These are phyloP conservation scores for Lophius americanus DNA, from an alignment of 2,797 vertebrate species.

Conservation along the genomic window DNA sequence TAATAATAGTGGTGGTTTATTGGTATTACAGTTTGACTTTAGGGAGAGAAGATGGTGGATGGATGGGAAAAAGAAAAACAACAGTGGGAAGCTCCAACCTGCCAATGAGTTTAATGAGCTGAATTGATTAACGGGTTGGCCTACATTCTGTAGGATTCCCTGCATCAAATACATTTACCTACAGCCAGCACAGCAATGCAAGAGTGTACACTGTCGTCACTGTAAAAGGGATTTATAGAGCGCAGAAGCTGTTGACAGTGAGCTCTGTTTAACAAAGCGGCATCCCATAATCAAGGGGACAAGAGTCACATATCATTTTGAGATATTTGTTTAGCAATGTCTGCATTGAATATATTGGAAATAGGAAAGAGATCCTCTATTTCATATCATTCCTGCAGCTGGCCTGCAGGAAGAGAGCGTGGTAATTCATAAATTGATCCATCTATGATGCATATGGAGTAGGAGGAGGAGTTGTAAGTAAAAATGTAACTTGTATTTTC, in stretches of 20 bases:
- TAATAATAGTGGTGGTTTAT: background rate
- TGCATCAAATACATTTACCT: conserved; percentile 46
- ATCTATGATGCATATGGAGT: too few species aligned
- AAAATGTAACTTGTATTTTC: background rate
- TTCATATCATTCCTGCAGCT: too few species aligned
- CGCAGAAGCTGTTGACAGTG: background rate
- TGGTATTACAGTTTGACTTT: background rate
- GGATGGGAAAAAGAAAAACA: conserved; percentile 20
- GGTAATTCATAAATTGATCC: too few species aligned
- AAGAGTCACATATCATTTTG: background rate
- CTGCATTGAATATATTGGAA: too few species aligned
- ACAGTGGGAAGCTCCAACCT: conserved; percentile 34
- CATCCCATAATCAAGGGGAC: too few species aligned
- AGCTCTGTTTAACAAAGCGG: background rate
- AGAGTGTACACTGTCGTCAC: background rate
- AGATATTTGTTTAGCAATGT: background rate
- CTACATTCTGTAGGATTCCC: conserved; percentile 30
- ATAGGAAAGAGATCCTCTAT: too few species aligned
- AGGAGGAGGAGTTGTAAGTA: background rate
- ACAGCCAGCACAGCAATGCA: conserved; percentile 8
- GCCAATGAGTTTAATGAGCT: conserved; percentile 55
- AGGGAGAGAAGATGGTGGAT: conserved; percentile 5
- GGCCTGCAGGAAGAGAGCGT: too few species aligned
- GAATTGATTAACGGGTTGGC: conserved; percentile 49
- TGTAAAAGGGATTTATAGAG: background rate